phyloP scores from a whole-genome alignment of 2,888 invertebrate genomes.

The Philonicus albiceps region DNA sequence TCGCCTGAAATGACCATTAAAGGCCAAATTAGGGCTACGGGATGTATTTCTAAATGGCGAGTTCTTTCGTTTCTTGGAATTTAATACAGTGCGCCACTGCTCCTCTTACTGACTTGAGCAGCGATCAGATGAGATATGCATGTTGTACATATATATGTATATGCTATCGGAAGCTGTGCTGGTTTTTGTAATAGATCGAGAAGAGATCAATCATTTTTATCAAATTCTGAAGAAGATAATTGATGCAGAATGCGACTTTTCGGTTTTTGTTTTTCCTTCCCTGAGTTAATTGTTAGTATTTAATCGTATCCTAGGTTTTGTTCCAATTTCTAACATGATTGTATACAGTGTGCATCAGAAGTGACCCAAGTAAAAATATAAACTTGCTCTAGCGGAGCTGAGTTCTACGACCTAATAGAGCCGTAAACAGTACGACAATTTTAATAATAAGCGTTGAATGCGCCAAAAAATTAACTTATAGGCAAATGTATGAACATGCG shows the following conservation, averaged over 20 bases:
- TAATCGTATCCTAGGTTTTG: not conserved
- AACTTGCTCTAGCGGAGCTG: too few species aligned
- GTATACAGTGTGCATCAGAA: too few species aligned
- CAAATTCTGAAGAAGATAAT: not conserved
- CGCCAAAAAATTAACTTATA: too few species aligned
- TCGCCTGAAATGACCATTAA: constrained; percentile 33
- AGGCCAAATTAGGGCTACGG: constrained; percentile 42
- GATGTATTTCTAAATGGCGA: constrained; percentile 19
- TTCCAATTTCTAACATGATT: not conserved
- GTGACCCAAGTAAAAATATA: too few species aligned
- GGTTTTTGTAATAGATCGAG: not conserved
- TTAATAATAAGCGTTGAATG: too few species aligned
- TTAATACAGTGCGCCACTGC: not conserved
- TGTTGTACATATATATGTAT: not conserved
- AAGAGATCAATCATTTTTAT: not conserved
- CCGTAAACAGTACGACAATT: too few species aligned
- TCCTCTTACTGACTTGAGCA: not conserved
- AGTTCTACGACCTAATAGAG: too few species aligned
- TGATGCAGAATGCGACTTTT: not conserved
- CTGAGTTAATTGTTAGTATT: not conserved
- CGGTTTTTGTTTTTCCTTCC: not conserved
- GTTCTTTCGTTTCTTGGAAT: constrained; percentile 12
- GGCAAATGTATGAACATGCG: too few species aligned
- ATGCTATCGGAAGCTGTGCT: not conserved
- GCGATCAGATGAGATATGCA: not conserved